Percentiles rank a stretch among this genome's conserved stretches.
These are phyloP conservation scores for Eulimnadia texana DNA, from an alignment of 1,140 invertebrate genomes.

Conservation along the genomic window DNA sequence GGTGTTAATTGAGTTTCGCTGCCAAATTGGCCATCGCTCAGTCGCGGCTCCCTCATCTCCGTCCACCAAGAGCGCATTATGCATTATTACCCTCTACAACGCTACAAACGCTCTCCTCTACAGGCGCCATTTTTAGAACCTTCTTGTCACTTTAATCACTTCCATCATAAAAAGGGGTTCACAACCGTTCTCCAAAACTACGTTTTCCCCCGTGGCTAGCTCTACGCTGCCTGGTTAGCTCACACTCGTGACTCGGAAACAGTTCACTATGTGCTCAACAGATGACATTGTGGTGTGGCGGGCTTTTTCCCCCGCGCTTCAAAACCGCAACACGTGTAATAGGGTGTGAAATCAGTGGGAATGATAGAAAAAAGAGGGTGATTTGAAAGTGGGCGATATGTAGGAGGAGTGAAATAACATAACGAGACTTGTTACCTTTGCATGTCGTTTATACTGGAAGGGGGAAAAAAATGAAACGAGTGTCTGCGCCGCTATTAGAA, in stretches of 20 bases:
- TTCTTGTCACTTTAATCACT: neutral
- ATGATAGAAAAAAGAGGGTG: too few species aligned
- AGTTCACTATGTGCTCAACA: neutral
- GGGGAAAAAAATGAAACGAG: neutral
- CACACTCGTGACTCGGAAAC: neutral
- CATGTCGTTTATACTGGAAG: neutral
- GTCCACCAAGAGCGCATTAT: neutral
- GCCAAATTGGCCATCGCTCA: slow-evolving; percentile 8
- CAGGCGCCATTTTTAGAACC: neutral
- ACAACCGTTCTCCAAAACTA: too few species aligned
- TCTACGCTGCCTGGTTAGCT: neutral
- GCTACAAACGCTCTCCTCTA: neutral
- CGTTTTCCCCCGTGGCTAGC: neutral
- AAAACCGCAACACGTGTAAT: neutral
- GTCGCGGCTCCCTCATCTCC: neutral
- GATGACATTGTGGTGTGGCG: neutral
- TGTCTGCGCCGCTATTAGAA: neutral
- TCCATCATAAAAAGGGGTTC: too few species aligned
- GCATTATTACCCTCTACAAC: neutral
- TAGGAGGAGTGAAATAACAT: neutral
- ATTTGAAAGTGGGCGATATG: neutral
- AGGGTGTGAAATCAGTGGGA: neutral
- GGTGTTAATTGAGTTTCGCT: slow-evolving; percentile 13
- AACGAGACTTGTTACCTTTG: neutral
- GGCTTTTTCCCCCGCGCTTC: neutral